Conservation (phyloP, 2,113 vertebrate genomes). For the Pseudois nayaur region DNA sequence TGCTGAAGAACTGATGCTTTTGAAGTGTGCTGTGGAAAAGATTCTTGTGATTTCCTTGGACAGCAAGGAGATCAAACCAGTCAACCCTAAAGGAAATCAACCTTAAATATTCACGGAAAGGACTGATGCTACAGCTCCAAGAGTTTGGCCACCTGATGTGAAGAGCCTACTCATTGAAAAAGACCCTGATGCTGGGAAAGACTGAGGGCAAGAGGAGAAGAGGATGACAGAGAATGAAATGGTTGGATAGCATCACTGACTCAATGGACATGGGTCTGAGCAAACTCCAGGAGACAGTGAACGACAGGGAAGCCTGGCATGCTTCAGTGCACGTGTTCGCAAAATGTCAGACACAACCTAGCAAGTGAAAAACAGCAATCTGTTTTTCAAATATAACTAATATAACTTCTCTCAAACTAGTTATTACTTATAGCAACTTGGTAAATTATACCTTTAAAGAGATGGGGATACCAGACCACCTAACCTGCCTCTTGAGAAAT, state of each 20-base stretch:
- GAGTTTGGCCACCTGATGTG: background rate
- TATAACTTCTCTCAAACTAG: background rate
- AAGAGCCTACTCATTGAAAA: background rate
- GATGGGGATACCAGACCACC: too few relatives aligned
- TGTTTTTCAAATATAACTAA: background rate
- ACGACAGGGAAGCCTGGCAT: background rate
- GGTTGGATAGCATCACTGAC: background rate
- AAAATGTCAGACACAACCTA: background rate
- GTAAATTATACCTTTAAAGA: background rate
- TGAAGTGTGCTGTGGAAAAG: background rate
- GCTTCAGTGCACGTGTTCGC: background rate
- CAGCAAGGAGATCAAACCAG: background rate
- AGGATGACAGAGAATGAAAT: background rate
- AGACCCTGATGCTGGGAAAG: background rate
- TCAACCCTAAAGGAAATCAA: background rate
- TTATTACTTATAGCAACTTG: background rate
- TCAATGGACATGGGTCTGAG: background rate
- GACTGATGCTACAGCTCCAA: background rate
- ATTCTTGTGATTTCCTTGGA: background rate
- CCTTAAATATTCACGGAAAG: background rate
- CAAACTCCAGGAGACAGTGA: background rate
- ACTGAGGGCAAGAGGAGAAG: background rate
- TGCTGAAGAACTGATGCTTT: background rate
- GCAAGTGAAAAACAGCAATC: background rate
- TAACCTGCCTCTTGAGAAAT: too few relatives aligned